Base-by-base conservation (phyloP, 2,888 invertebrate genomes). In the Lasioglossum morio region DNA sequence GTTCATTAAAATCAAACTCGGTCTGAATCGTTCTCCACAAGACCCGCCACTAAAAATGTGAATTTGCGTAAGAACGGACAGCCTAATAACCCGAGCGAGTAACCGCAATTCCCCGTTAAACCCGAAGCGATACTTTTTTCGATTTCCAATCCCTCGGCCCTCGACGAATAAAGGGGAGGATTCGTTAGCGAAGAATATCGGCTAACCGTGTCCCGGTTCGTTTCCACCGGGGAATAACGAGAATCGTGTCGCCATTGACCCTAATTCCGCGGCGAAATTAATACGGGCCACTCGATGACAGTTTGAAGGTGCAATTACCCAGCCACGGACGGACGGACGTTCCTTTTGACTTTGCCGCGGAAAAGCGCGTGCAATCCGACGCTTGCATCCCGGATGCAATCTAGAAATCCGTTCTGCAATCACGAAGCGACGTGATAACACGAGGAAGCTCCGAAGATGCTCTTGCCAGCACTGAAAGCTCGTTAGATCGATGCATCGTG, bases 271-370 rank as follows among this genome's bases (percentile, higher is more conserved):
- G 63, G n/a, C 57, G 77, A 78, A 78, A 78, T 82, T 79, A 75
- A 82, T 72, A 63, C 70, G 16, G 34, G 37, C 69, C 72, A 27
- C 19, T 76, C 72, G 84, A 78, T 78, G 84, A 69, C 75, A 53
- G 82, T 72, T 57, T 48, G 34, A 82, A 66, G 79, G 48, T 72
- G 78, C 78, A 85, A 85, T 82, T 85, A 82, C 27, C 30, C 72
- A 27, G 48, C 27, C 16, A 30, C 60, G 69, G 27, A 46, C 4
- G 81, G 43, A 14, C 8, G 37, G 23, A 43, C 46, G 69, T 34
- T 48, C 43, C 60, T 57, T 82, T 80, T 75, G 75, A 72, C 46
- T 53, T 23, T 53, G 14, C 12, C 48, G 27, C 30, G 72, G 16
- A 48, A 37, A 48, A n/a, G 30, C 27, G 19, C 37, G 72, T 77